These are phyloP conservation scores for Sminthopsis crassicaudata DNA, from an alignment of 2,113 vertebrate species.

Conservation along the genomic window DNA sequence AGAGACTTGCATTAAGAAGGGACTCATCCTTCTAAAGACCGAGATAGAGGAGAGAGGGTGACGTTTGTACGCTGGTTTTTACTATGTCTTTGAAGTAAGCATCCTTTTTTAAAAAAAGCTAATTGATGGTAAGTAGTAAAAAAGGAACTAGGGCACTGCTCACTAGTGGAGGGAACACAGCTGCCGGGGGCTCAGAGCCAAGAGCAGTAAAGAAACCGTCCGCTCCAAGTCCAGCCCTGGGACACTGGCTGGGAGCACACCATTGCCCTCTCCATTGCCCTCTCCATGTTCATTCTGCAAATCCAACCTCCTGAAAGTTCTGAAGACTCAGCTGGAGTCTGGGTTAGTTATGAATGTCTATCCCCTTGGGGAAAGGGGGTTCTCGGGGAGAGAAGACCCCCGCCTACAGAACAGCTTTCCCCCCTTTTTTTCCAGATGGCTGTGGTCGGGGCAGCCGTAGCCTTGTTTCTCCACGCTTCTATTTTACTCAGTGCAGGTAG, in stretches of 20 bases:
- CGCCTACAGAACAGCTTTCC: not conserved
- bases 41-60: not conserved
- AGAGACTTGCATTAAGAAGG: not conserved
- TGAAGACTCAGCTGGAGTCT: not conserved
- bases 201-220: not conserved
- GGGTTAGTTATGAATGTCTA: not conserved
- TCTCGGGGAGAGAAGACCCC: not conserved
- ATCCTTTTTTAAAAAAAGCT: not conserved
- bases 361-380: not conserved
- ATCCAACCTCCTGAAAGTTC: not conserved
- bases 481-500: slow-evolving; percentile 4
- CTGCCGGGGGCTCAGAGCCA: too few species aligned
- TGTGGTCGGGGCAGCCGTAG: not conserved
- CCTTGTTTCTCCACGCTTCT: not conserved
- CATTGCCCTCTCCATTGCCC: not conserved
- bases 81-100: not conserved
- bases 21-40: not conserved
- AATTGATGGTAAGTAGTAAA: not conserved
- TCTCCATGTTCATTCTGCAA: not conserved
- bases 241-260: not conserved
- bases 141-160: not conserved
- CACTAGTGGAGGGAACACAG: not conserved
- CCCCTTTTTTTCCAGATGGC: not conserved
- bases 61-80: not conserved
- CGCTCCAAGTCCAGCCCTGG: not conserved